These are phyloP conservation scores for Perodicticus potto DNA, from an alignment of 2,797 vertebrate genomes.

Conservation along the genomic window DNA sequence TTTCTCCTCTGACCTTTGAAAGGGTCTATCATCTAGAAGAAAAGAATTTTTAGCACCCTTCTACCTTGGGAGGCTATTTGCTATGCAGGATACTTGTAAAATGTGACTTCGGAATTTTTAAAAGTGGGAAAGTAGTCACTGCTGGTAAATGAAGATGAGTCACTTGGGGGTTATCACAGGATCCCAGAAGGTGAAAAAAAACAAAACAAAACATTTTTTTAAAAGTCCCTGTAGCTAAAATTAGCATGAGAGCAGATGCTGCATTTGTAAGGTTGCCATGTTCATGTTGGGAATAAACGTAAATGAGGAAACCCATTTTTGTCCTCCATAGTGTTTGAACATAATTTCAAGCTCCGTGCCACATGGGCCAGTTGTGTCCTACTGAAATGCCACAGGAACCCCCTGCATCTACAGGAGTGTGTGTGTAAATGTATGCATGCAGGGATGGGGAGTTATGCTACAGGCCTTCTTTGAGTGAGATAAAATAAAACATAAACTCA, in stretches of 20 bases:
- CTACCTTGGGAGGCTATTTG: neutral
- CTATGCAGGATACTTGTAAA: constrained; percentile 41
- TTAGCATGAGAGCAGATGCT: neutral
- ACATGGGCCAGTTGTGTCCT: rapidly evolving
- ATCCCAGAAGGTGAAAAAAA: constrained; percentile 46
- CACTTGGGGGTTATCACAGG: constrained; percentile 51
- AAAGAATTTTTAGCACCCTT: constrained; percentile 67
- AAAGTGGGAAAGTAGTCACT: neutral
- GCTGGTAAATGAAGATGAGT: neutral
- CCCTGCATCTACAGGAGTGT: rapidly evolving
- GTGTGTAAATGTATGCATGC: too few species aligned
- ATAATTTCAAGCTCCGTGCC: too few species aligned
- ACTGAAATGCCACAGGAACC: neutral
- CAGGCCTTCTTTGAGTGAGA: neutral
- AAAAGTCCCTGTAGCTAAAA: neutral
- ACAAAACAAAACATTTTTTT: neutral
- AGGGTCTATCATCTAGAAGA: constrained; percentile 42
- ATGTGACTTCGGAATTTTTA: constrained; percentile 42
- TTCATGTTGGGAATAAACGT: rapidly evolving
- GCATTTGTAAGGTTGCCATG: neutral
- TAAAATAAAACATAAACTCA: neutral
- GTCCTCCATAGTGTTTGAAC: neutral
- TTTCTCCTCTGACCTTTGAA: constrained; percentile 77
- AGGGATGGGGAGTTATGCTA: rapidly evolving
- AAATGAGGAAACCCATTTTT: neutral